These are phyloP conservation scores for Hirtodrosophila confusa DNA, from an alignment of 2,888 invertebrate genomes.

Conservation along the genomic window DNA sequence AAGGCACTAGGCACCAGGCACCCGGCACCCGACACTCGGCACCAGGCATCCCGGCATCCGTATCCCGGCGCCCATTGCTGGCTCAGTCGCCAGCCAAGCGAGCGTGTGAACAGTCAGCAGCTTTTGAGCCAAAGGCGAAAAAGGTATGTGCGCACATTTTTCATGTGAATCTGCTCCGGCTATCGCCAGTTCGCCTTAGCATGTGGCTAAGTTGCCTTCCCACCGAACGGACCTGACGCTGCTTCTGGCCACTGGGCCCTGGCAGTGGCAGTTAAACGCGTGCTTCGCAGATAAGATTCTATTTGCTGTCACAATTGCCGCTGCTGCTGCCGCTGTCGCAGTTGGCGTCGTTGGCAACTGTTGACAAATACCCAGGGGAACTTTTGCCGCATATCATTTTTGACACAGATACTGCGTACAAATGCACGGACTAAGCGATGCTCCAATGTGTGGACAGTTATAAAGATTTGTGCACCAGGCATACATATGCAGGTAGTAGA, in stretches of 20 bases:
- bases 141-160: constrained; percentile 72
- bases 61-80: constrained; percentile 4
- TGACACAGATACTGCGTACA: constrained; percentile 37
- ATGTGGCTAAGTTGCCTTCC: constrained; percentile 34
- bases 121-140: constrained; percentile 66
- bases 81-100: constrained; percentile 36
- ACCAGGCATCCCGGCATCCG: neutral
- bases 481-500: too few species aligned
- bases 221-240: neutral
- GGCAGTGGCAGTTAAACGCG: constrained; percentile 56
- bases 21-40: neutral
- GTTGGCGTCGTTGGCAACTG: constrained; percentile 44
- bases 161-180: constrained; percentile 54
- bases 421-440: constrained; percentile 21
- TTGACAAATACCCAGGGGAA: constrained; percentile 70
- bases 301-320: constrained; percentile 62
- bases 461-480: constrained; percentile 57
- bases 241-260: constrained; percentile 28
- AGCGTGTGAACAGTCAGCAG: constrained; percentile 70
- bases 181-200: constrained; percentile 31
- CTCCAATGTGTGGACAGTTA: constrained; percentile 60
- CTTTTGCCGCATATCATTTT: constrained; percentile 42
- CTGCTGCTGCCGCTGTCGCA: constrained; percentile 14
- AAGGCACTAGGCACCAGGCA: constrained; percentile 10
- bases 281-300: constrained; percentile 68